Evolutionary conservation across 2,113 vertebrate species (phyloP), one percentile per base, ranked within the genome.

Genomic region (Misgurnus anguillicaudatus): DNA sequence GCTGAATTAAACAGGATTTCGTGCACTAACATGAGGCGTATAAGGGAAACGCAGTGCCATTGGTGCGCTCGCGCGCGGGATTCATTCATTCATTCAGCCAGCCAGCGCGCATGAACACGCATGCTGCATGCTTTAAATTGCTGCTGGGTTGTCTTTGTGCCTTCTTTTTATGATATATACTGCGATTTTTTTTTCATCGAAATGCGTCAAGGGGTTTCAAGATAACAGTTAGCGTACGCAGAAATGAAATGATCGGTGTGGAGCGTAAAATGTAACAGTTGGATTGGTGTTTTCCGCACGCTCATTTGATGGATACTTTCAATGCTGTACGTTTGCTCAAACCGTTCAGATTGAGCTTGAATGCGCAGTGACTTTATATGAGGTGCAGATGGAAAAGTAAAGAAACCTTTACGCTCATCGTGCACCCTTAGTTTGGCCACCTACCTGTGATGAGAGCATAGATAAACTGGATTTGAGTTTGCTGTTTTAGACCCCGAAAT

Each of bases 361-460:
- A 72, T 41, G 69, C 53, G n/a, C n/a, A n/a, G n/a, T 57, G 17
- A 19, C 31, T 19, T 19, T 21, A 21, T 3, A 21, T 57, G 10
- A 36, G 24, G 17, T 78, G 66, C 75, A 69, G 19, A 51, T 41
- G 55, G 9, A 69, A 55, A 2, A 53, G 17, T n/a, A 19, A 55
- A 38, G 4, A 41, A 41, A 21, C 31, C 45, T 47, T 53, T 62
- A 71, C 69, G 45, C 45, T 71, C 57, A 38, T 36, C 68, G 36
- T 63, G 24, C 7, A 31, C 47, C 36, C 11, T 8, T 53, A 21
- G 7, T 76, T 75, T 76, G 3, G 45, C 7, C 24, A 92, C 95
- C 95, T 94, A 97, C 97, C 92, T 83, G 95, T 95, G 81, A 98
- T 88, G 71, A 96, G 86, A 70, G 92, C 94, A 79, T 97, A 98